Base-by-base conservation (phyloP, 2,888 invertebrate genomes). In the Syrphus vitripennis region DNA sequence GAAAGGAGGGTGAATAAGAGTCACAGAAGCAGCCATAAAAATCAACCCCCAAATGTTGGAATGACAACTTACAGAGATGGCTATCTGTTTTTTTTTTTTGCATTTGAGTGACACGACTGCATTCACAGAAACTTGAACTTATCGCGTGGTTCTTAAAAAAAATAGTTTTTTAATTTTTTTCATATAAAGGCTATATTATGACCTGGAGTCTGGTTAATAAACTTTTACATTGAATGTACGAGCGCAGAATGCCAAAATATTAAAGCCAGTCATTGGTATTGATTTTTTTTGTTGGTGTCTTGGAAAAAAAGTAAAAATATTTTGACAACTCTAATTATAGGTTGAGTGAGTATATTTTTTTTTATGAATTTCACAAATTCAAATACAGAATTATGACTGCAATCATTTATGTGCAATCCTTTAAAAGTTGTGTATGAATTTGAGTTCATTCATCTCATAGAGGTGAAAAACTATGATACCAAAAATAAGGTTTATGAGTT, bases 71-170 rank as follows among this genome's bases (percentile, higher is more conserved):
- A 6, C 12, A 24, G 55, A 86, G 84, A 86, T 86, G 61, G 48
- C 53, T 81, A 81, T 81, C 77, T 42, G 69, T 59, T 31, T 59
- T 59, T 61, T 67, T 59, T 37, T 57, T 59, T 37, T 59, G 59
- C 34, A 29, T 83, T 79, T 65, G 71, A 71, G 14, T 72, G 55
- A 74, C 79, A 77, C 59, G 75, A 75, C 80, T 65, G 75, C 83
- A 84, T 80, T 84, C 83, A 71, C 50, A 71, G 75, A 71, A 84
- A 80, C 75, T 80, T 80, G 83, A 80, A 84, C 83, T 76, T 84
- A 65, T 80, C 83, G 76, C 59, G 80, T 59, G 70, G 67, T 16
- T 37, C 10, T 45, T 53, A 21, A 14, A 48, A 48, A 19, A 21
- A 48, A 16, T 16, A 1, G 9, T 5, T 37, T n/a, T 37, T 6